Conservation (phyloP, 2,797 vertebrate species). For the Lates japonicus region DNA sequence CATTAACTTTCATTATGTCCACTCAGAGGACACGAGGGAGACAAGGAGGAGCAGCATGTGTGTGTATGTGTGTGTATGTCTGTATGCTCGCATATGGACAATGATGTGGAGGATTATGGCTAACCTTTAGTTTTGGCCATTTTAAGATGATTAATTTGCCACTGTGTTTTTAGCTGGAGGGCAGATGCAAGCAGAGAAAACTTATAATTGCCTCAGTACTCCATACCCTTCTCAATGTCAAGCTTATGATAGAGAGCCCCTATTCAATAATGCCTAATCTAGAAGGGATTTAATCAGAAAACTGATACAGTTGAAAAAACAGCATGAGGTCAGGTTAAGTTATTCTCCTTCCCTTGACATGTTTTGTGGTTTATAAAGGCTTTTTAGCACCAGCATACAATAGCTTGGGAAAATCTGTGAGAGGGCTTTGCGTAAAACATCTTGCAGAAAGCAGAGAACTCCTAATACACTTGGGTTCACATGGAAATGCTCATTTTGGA, state of each 20-base stretch:
- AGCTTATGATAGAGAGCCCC: constrained; percentile 53
- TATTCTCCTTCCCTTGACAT: constrained; percentile 14
- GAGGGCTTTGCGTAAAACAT: not conserved
- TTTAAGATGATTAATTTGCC: constrained; percentile 85
- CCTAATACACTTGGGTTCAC: not conserved
- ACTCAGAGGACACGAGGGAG: constrained; percentile 74
- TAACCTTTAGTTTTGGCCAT: constrained; percentile 80
- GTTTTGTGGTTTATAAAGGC: constrained; percentile 8
- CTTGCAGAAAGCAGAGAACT: not conserved
- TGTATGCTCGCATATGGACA: constrained; percentile 53
- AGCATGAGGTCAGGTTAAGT: constrained; percentile 34
- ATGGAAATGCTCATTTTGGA: not conserved
- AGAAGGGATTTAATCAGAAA: constrained; percentile 60
- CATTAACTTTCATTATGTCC: constrained; percentile 79
- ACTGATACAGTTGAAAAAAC: constrained; percentile 53
- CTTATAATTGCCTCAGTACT: constrained; percentile 80
- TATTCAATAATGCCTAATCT: constrained; percentile 69
- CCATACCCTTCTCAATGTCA: constrained; percentile 81
- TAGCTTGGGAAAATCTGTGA: not conserved
- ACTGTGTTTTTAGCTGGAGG: constrained; percentile 76
- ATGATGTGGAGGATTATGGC: constrained; percentile 76
- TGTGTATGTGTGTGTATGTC: constrained; percentile 29
- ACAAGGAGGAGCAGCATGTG: constrained; percentile 51
- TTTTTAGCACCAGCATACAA: not conserved
- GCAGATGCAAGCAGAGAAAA: constrained; percentile 77